These are phyloP conservation scores for Phrynocephalus forsythii DNA, from an alignment of 2,797 vertebrate genomes.

Conservation along the genomic window DNA sequence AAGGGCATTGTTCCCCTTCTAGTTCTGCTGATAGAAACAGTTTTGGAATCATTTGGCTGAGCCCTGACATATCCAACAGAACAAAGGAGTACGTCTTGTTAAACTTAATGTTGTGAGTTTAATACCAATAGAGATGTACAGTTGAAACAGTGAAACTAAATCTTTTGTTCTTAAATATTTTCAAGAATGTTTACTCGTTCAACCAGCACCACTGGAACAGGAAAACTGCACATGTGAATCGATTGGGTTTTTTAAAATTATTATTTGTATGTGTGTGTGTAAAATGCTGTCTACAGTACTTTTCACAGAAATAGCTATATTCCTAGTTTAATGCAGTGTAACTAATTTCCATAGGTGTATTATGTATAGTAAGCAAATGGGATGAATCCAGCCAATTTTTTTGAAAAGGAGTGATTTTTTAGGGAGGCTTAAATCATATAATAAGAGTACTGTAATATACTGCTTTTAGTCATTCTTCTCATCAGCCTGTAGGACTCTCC, in stretches of 20 bases:
- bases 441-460: conserved; percentile 1
- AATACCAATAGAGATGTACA: not conserved
- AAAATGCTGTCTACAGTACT: not conserved
- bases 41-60: not conserved
- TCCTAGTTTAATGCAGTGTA: not conserved
- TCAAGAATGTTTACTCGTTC: not conserved
- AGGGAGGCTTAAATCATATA: not conserved
- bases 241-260: not conserved
- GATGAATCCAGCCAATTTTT: not conserved
- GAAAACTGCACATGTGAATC: not conserved
- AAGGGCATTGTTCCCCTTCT: not conserved
- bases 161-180: conserved; percentile 11
- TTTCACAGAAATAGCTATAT: conserved; percentile 13
- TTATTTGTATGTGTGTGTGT: not conserved
- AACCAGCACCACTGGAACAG: not conserved
- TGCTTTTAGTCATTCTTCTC: conserved; percentile 20
- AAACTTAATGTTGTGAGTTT: not conserved
- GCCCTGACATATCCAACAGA: not conserved
- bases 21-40: not conserved
- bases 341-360: not conserved
- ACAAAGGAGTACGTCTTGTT: not conserved
- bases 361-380: conserved; percentile 13
- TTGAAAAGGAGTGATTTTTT: not conserved
- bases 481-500: not conserved
- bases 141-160: not conserved